These are phyloP conservation scores for Luscinia luscinia DNA, from an alignment of 2,797 vertebrate genomes.

Conservation along the genomic window DNA sequence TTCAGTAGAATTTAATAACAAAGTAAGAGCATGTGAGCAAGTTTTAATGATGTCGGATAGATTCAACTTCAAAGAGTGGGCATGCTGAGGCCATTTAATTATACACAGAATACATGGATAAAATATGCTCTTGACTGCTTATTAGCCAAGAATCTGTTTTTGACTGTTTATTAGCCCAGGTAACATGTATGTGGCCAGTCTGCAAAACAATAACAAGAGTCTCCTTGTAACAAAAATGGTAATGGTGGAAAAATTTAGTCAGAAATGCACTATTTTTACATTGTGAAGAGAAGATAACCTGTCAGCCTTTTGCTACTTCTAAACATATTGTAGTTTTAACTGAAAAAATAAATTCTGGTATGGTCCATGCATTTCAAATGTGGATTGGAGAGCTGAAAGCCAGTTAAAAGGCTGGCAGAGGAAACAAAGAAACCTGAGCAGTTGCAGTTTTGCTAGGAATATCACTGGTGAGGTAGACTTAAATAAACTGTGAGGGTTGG, in stretches of 20 bases:
- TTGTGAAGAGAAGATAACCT: not conserved
- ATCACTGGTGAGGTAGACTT: not conserved
- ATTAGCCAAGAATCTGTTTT: not conserved
- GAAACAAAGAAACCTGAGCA: not conserved
- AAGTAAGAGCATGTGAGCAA: constrained; percentile 11
- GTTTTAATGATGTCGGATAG: constrained; percentile 30
- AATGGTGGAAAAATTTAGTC: not conserved
- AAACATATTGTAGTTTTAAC: not conserved
- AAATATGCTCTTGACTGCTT: not conserved
- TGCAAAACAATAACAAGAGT: not conserved
- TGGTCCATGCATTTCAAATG: not conserved
- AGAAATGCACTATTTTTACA: not conserved
- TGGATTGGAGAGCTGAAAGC: not conserved
- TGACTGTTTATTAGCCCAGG: not conserved
- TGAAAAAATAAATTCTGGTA: not conserved
- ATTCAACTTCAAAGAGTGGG: constrained; percentile 30
- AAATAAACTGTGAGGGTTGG: not conserved
- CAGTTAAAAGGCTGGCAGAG: not conserved
- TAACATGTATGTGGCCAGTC: not conserved
- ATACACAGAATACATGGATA: not conserved
- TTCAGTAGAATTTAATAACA: constrained; percentile 29
- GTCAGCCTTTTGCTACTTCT: not conserved
- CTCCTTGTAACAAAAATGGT: not conserved
- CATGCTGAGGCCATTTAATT: constrained; percentile 37
- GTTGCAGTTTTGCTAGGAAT: not conserved